phyloP scores from a whole-genome alignment of 2,113 vertebrate species.

The Pedionomus torquatus region DNA sequence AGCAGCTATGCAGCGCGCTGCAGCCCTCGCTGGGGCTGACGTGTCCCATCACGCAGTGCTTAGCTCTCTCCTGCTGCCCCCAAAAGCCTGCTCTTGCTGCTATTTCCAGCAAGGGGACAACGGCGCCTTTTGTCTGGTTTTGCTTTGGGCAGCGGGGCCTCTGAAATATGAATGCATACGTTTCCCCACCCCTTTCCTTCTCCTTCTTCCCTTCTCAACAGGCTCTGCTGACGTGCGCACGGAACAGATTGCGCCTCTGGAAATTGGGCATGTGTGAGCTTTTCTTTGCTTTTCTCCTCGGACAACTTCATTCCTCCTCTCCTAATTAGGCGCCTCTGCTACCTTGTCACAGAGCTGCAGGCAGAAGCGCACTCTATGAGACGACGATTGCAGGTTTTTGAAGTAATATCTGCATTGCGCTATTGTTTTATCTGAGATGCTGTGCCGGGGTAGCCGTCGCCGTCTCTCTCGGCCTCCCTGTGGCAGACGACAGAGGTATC shows the following conservation, averaged over 20 bases:
- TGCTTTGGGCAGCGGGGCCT: background rate
- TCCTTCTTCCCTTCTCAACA: background rate
- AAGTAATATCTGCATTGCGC: background rate
- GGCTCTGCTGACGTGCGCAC: background rate
- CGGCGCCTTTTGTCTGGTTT: background rate
- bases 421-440: fast-evolving
- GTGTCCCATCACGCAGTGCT: background rate
- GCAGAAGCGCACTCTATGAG: background rate
- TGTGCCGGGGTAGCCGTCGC: background rate
- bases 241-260: background rate
- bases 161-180: background rate
- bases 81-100: background rate
- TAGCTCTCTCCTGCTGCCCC: background rate
- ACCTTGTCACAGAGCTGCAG: background rate
- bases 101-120: background rate
- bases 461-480: background rate
- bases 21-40: background rate
- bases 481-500: background rate
- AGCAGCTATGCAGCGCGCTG: background rate
- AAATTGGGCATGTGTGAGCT: fast-evolving
- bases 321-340: fast-evolving
- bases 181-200: background rate
- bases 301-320: background rate
- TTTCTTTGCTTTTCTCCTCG: background rate
- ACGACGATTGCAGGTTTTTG: background rate